phyloP scores from a whole-genome alignment of 1,140 invertebrate species.

The Meloidogyne floridensis region DNA sequence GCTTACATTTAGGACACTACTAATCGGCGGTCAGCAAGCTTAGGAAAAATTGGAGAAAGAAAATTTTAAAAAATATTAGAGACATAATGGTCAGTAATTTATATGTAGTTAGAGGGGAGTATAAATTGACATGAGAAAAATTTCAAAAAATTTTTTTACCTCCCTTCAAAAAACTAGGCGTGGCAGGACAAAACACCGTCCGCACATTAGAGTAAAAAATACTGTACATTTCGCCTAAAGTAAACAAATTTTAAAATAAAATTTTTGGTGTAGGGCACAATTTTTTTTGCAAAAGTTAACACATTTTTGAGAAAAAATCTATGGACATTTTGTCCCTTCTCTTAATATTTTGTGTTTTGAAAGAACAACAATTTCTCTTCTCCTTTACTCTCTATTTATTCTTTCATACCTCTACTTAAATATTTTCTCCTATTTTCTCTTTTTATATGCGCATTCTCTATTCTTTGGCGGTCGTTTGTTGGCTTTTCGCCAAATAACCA shows the following conservation, averaged over 20 bases:
- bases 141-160: no score
- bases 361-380: background rate
- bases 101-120: background rate
- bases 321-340: background rate
- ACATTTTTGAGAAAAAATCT: background rate
- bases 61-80: background rate
- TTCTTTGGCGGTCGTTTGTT: background rate
- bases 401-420: no score
- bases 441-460: background rate
- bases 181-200: no score
- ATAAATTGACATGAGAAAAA: no score
- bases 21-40: background rate
- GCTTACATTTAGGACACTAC: background rate
- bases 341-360: background rate
- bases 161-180: no score
- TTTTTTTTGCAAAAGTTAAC: no score
- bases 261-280: no score
- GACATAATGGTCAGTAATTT: background rate
- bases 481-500: background rate
- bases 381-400: background rate
- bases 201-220: no score
- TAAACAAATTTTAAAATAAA: no score
- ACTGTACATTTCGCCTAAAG: no score
- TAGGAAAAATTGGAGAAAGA: background rate
- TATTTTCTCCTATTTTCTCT: background rate